A percentile compares a stretch with the other conserved stretches of the same genome.
These are phyloP conservation scores for Chaetops frenatus DNA, from an alignment of 2,113 vertebrate genomes.

Conservation along the genomic window DNA sequence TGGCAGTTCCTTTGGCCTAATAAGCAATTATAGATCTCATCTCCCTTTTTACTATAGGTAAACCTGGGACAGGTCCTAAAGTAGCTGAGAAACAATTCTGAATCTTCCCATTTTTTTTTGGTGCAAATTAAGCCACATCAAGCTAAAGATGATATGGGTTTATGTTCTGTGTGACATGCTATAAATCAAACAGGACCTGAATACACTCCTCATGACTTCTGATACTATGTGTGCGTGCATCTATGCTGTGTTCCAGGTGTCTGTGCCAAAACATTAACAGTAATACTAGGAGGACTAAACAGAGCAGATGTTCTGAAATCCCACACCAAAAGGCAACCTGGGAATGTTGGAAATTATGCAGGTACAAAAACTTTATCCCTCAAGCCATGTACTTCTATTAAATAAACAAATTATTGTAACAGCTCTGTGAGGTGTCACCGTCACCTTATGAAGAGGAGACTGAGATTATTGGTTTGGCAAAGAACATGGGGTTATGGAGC, in stretches of 20 bases:
- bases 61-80: background rate
- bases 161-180: background rate
- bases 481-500: background rate
- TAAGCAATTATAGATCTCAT: background rate
- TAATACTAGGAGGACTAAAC: background rate
- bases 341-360: background rate
- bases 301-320: constrained; percentile 48
- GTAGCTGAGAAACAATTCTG: background rate
- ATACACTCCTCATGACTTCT: background rate
- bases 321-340: constrained; percentile 8
- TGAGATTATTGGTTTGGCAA: background rate
- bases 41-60: background rate
- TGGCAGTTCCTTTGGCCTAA: background rate
- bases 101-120: background rate
- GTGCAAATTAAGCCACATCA: background rate
- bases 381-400: background rate
- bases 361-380: constrained; percentile 22
- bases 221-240: background rate
- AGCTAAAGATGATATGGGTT: background rate
- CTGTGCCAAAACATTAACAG: constrained; percentile 26
- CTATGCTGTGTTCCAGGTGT: background rate
- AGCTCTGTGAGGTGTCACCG: background rate
- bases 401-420: background rate
- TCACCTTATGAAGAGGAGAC: background rate
- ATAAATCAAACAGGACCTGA: background rate